Evolutionary conservation across 2,888 invertebrate species (phyloP).

Genomic region (Nymphalis urticae): DNA sequence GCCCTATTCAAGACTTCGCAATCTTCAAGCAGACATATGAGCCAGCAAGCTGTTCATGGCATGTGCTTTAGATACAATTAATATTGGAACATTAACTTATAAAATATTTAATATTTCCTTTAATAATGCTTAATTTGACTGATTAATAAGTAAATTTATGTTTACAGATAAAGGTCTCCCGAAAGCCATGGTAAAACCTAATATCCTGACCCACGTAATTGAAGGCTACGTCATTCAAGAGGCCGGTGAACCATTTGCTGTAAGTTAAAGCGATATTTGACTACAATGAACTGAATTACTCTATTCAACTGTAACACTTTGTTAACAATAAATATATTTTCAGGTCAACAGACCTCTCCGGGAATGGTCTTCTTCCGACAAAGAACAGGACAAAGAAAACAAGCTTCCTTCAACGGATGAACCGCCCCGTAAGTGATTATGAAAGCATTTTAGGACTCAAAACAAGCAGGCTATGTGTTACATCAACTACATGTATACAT

Average conservation of each 20-base stretch:
- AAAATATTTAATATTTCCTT: too few relatives aligned
- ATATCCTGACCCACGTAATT: conserved; percentile 97
- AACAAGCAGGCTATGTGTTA: neutral
- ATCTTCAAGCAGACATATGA: conserved; percentile 56
- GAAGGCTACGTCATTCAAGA: conserved; percentile 98
- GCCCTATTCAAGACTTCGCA: conserved; percentile 61
- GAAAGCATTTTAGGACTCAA: too few relatives aligned
- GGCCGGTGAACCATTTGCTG: conserved; percentile 94
- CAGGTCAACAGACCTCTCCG: conserved; percentile 77
- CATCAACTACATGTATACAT: neutral
- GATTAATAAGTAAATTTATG: conserved; percentile 7
- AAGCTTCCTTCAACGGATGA: conserved; percentile 83
- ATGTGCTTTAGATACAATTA: conserved; percentile 20
- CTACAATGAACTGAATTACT: neutral
- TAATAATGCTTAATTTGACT: too few relatives aligned
- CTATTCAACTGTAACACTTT: neutral
- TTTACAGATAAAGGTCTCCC: conserved; percentile 83
- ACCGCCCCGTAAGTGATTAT: conserved; percentile 86
- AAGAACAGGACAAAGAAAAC: conserved; percentile 80
- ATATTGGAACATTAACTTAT: too few relatives aligned
- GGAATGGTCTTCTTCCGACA: conserved; percentile 65
- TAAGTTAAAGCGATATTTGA: conserved; percentile 71
- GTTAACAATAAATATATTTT: neutral
- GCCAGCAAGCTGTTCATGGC: conserved; percentile 62
- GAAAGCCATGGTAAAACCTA: conserved; percentile 96